Evolutionary conservation across 2,888 invertebrate genomes (phyloP).

Genomic region (Tigriopus californicus): DNA sequence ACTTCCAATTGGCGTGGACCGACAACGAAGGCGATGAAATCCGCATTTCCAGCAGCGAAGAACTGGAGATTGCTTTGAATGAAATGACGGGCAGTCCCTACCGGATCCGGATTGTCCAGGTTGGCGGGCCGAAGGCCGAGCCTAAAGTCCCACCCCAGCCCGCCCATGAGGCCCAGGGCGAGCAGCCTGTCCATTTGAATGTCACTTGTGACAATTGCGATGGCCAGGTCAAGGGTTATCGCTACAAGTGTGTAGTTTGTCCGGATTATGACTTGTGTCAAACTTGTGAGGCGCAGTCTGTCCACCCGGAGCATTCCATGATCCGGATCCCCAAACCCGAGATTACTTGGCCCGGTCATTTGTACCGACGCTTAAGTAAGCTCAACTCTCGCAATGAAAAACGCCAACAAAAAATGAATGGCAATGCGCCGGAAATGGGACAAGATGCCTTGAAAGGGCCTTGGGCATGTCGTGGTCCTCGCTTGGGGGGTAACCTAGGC

Average conservation of each 20-base stretch:
- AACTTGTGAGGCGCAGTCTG: constrained; percentile 45
- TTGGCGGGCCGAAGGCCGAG: too few relatives aligned
- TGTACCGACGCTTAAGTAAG: neutral
- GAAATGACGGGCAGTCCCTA: constrained; percentile 29
- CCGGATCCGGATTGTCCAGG: constrained; percentile 25
- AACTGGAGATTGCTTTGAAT: constrained; percentile 40
- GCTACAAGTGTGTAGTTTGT: constrained; percentile 69
- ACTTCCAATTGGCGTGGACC: constrained; percentile 21
- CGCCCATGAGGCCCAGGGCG: too few relatives aligned
- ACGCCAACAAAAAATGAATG: too few relatives aligned
- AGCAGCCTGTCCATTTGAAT: constrained; percentile 32
- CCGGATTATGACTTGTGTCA: constrained; percentile 60
- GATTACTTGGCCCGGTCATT: constrained; percentile 1
- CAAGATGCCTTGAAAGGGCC: too few relatives aligned
- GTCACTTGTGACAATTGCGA: constrained; percentile 58
- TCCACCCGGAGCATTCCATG: constrained; percentile 59
- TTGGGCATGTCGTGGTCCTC: too few relatives aligned
- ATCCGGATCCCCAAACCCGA: constrained; percentile 39
- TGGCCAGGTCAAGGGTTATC: constrained; percentile 43
- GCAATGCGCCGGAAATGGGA: too few relatives aligned
- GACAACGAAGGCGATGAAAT: constrained; percentile 47
- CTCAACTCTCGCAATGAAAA: too few relatives aligned
- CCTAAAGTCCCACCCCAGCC: too few relatives aligned
- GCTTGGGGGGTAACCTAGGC: too few relatives aligned
- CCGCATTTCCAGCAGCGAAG: constrained; percentile 43